These are phyloP conservation scores for Mesocentrotus franciscanus DNA, from an alignment of 53 echinoderm and acorn worm species.

Conservation along the genomic window DNA sequence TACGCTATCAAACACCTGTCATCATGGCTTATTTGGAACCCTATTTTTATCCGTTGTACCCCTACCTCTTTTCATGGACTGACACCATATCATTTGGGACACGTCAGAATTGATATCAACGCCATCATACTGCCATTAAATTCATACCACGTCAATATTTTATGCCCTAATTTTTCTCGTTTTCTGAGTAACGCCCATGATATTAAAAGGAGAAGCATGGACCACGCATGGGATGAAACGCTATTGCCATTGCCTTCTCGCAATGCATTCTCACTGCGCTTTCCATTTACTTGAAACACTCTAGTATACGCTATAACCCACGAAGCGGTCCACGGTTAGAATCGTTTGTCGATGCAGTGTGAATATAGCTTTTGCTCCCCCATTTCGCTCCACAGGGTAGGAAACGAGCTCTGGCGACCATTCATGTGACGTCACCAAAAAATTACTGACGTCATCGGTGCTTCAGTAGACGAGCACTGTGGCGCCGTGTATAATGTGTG, in stretches of 20 bases:
- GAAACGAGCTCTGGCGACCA: neutral
- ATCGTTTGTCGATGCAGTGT: neutral
- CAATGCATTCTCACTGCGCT: neutral
- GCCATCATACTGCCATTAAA: neutral
- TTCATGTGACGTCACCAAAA: constrained; percentile 34
- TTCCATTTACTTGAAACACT: neutral
- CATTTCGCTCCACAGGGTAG: neutral
- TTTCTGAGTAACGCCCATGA: constrained; percentile 3
- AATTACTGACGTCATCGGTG: constrained; percentile 31
- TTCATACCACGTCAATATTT: neutral
- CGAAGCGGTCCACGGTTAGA: neutral
- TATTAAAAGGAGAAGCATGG: neutral
- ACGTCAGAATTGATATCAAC: constrained; percentile 7
- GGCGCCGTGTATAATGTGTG: neutral
- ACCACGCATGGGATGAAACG: neutral
- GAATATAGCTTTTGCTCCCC: neutral
- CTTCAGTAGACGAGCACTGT: constrained; percentile 18
- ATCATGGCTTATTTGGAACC: neutral
- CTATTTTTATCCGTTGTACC: neutral
- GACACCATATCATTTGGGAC: neutral
- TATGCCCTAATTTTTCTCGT: constrained; percentile 27
- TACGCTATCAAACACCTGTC: neutral
- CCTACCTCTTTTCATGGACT: neutral
- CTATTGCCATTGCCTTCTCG: neutral
- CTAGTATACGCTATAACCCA: neutral